phyloP scores from a whole-genome alignment of 2,797 vertebrate genomes.

The Phrynocephalus guinanensis region DNA sequence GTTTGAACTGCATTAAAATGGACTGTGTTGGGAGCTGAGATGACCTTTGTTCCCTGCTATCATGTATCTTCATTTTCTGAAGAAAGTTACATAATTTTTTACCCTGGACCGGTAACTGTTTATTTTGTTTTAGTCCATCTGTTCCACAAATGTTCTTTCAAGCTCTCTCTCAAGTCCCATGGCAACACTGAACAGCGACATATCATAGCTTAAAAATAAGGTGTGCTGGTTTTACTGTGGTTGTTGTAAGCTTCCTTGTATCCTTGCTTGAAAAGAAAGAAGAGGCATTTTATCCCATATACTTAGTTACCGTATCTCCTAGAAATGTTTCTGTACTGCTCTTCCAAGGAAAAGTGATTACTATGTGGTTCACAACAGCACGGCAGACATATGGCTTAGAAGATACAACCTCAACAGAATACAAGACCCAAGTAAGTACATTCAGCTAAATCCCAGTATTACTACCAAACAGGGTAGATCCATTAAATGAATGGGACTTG shows the following conservation, averaged over 20 bases:
- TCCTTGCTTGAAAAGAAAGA: neutral
- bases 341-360: no score
- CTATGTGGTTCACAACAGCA: no score
- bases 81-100: slow-evolving; percentile 61
- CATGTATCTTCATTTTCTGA: slow-evolving; percentile 47
- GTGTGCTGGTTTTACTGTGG: neutral
- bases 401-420: neutral
- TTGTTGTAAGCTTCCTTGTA: neutral
- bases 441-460: no score
- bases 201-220: slow-evolving; percentile 47
- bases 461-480: neutral
- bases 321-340: neutral
- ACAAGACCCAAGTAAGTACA: neutral
- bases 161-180: slow-evolving; percentile 71
- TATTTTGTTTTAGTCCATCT: slow-evolving; percentile 75
- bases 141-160: slow-evolving; percentile 72
- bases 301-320: neutral
- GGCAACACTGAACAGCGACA: slow-evolving; percentile 71
- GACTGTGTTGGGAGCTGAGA: slow-evolving; percentile 31
- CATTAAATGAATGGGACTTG: neutral
- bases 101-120: slow-evolving; percentile 70
- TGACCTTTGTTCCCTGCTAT: slow-evolving; percentile 18
- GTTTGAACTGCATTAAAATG: slow-evolving; percentile 39
- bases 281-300: neutral
- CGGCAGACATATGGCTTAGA: neutral